These are phyloP conservation scores for Apotomis betuletana DNA, from an alignment of 2,888 invertebrate genomes.

Conservation along the genomic window DNA sequence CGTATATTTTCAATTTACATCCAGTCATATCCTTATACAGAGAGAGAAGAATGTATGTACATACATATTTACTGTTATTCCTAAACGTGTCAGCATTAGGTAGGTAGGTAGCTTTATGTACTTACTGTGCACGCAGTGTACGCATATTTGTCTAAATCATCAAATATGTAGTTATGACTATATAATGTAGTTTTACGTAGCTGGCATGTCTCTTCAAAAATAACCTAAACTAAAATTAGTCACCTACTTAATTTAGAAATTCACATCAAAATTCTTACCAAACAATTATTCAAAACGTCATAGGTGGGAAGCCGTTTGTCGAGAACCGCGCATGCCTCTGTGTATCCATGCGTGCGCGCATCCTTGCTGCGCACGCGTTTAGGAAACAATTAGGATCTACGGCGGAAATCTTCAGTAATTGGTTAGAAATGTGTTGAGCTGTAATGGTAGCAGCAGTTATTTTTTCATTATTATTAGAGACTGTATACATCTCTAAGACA, in stretches of 20 bases:
- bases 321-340: constrained; percentile 24
- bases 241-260: constrained; percentile 23
- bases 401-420: constrained; percentile 3
- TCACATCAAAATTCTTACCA: constrained; percentile 33
- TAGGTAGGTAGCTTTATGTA: no score
- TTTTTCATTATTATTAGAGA: neutral
- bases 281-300: constrained; percentile 25
- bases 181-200: no score
- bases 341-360: constrained; percentile 10
- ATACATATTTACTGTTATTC: no score
- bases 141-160: no score
- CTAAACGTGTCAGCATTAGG: no score
- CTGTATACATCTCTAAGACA: neutral
- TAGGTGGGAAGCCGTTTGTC: constrained; percentile 32
- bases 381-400: constrained; percentile 14
- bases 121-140: no score
- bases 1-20: no score
- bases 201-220: no score
- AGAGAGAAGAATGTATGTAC: no score
- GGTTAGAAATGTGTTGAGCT: neutral
- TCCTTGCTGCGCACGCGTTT: constrained; percentile 10
- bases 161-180: no score
- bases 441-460: neutral
- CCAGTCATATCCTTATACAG: no score
- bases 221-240: neutral